Conservation (phyloP, 2,797 vertebrate species). For the Brotogeris chrysoptera region DNA sequence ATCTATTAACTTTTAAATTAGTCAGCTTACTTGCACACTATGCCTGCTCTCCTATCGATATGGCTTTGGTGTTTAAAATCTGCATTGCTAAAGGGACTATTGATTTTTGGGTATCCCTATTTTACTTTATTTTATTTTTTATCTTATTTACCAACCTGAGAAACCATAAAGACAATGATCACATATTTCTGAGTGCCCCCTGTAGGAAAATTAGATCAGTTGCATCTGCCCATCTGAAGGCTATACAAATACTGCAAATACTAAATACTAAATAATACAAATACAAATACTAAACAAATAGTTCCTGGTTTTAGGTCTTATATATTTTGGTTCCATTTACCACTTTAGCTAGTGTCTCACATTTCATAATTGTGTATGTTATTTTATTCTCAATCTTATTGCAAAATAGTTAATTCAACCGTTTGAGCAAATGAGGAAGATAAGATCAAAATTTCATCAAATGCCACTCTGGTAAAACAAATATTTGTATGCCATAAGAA, state of each 20-base stretch:
- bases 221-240: background rate
- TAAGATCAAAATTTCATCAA: background rate
- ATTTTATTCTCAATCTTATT: background rate
- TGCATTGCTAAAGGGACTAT: background rate
- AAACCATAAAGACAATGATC: background rate
- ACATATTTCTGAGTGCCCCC: background rate
- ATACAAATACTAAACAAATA: no score
- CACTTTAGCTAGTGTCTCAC: background rate
- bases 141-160: background rate
- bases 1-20: constrained; percentile 24
- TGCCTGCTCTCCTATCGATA: background rate
- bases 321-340: background rate
- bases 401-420: background rate
- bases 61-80: background rate
- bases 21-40: background rate
- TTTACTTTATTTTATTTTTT: background rate
- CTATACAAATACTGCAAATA: background rate
- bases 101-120: background rate
- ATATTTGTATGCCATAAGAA: background rate
- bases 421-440: background rate
- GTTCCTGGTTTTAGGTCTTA: accelerated
- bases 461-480: background rate
- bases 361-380: background rate
- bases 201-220: background rate
- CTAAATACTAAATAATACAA: no score